Base-by-base conservation (phyloP, 2,113 vertebrate species). In the Mesoclemmys tuberculata region DNA sequence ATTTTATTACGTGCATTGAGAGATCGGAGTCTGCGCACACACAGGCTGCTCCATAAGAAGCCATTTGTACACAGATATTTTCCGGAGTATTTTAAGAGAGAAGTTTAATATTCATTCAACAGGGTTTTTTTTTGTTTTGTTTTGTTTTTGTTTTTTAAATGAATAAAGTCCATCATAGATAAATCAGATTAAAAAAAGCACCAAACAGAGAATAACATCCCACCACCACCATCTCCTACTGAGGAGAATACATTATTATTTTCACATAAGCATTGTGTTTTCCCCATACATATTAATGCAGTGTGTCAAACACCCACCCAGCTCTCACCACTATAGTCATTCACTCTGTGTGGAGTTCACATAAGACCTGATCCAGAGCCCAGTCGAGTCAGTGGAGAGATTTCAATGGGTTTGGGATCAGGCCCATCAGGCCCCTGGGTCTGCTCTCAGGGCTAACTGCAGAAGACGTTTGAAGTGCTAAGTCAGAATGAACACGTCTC, bases 331-430 rank as follows among this genome's bases (percentile, higher is more conserved):
- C 38, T 26, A 3, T 41, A 10, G 38, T 74, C 38, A 10, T 74
- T 74, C 10, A 41, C 9, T 38, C n/a, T 24, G 24, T 3, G 22
- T 24, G 38, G 22, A 24, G 26, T 75, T 75, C 71, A 26, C 19
- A 14, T 41, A 78, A 13, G 19, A 3, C 68, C 38, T 0, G 0
- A 80, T 38, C 55, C 35, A 22, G 46, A 46, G 12, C 38, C 35
- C 13, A n/a, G 12, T 68, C 31, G 11, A 4, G 0, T 5, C 77
- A 0, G 0, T 49, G 68, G 8, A 78, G 61, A 21, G 41, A 46
- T 38, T 19, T 51, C 31, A 46, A 27, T 9, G 12, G n/a, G 6
- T 13, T 5, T 81, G 21, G 6, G 3, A 46, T 81, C 27, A 22
- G 49, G 41, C 56, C 49, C 16, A 16, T 13, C 18, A 22, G n/a